Base-by-base conservation (phyloP, 1,140 invertebrate genomes). In the Drosophila arawakana region DNA sequence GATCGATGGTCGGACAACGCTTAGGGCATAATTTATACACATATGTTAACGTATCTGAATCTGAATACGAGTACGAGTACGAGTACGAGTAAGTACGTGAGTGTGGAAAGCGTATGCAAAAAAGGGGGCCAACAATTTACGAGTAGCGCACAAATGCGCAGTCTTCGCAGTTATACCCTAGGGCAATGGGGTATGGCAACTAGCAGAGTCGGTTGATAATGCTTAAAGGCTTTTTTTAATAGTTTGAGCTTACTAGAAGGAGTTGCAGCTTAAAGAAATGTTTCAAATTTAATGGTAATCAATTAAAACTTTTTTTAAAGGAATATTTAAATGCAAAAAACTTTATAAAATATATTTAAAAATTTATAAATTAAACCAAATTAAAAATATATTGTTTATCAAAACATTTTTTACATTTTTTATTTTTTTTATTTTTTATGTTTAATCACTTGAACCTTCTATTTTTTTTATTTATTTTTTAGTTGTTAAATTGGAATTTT, bases 91-190 rank as follows among this genome's bases (percentile, higher is more conserved):
- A 35, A 66, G 49, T 59, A 70, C 37, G 21, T 70, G 25, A 30
- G 25, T 30, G 25, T 30, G 73, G 41, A 52, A 62, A 71, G 60
- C 58, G 60, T 83, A 89, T 88, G 80, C 69, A 89, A 83, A 82
- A 61, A 66, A 76, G 21, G 62, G 61, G 69, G 52, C 67, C 77
- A 77, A 66, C 79, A 82, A 82, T 88, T 82, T 82, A 77, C 69
- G 79, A 82, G 80, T 77, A 69, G 65, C 66, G 70, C 82, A 81
- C 83, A 71, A 70, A 82, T 86, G 82, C 82, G 83, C 82, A 86
- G 68, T 82, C 83, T 88, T 86, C 79, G 71, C 25, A 67, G 50
- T 55, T 7, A 61, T 74, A 58, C 66, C 7, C 57, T 74, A 1
- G 25, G 25, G 9, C 9, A 9, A 49, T 67, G 2, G 10, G 39